Base-by-base conservation (phyloP, 2,888 invertebrate species). In the Aspidapion aeneum region DNA sequence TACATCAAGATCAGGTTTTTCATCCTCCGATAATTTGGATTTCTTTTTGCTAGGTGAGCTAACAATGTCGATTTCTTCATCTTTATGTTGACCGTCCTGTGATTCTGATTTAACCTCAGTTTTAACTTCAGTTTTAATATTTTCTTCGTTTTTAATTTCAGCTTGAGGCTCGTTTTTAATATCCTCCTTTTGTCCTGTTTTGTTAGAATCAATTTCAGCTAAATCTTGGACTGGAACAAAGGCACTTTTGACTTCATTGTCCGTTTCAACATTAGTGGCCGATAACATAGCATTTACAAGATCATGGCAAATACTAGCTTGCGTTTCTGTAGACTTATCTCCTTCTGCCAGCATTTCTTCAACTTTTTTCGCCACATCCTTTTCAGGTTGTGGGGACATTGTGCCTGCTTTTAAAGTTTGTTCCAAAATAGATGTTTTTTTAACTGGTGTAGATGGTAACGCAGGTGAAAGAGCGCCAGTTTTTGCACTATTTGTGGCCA, bases 381-480 rank as follows among this genome's bases (percentile, higher is more conserved):
- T 61, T 18, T 72, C 64, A 65, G 74, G 68, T 22, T 66, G 64
- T 1, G 63, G 18, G 2, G 77, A 12, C 20, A 64, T 57, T 72
- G 74, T 12, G 73, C 71, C 58, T 20, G 86, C 86, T 57, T 87
- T 82, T 63, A 90, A 79, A 74, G 88, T 89, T 74, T 89, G 89
- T 75, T 90, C 90, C 64, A 90, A 79, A 76, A 89, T 89, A 21
- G 89, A 88, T 67, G 70, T 55, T 77, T 87, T 88, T 65, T 84
- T 84, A 66, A 78, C 78, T 7, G 68, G 67, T 3, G 66, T 65
- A 35, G 12, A 12, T 3, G 35, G 35, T 35, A 7, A 12, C 21
- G 50, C 58, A 1, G 62, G 19, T 17, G 58, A 51, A 16, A 82
- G 68, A 68, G 82, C 76, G 1, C 85, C 80, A 68, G 83, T 83